A percentile compares a stretch with the other conserved stretches of the same genome.
These are phyloP conservation scores for Drosophila helvetica DNA, from an alignment of 2,888 invertebrate species.

Conservation along the genomic window DNA sequence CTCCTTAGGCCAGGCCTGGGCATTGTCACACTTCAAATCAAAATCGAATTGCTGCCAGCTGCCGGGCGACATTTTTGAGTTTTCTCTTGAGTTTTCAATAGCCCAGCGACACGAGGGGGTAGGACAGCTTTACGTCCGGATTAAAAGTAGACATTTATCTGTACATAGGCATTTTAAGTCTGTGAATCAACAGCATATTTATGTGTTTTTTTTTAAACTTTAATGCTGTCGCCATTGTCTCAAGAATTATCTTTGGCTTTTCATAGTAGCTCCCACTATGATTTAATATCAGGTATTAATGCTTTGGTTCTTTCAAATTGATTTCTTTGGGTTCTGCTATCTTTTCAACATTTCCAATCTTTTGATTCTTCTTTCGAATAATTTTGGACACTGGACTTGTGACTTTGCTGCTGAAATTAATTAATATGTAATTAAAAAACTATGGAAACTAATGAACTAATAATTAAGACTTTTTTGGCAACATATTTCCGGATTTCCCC, in stretches of 20 bases:
- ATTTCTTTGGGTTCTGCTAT: not conserved
- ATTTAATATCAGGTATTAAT: no score
- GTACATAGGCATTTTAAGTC: not conserved
- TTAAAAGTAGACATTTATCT: not conserved
- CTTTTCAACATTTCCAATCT: not conserved
- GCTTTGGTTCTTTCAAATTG: not conserved
- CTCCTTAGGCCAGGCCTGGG: slow-evolving; percentile 4
- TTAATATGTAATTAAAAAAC: not conserved
- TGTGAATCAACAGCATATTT: not conserved
- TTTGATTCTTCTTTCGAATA: not conserved
- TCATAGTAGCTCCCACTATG: not conserved
- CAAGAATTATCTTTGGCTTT: not conserved
- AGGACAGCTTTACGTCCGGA: not conserved
- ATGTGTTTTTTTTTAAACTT: not conserved
- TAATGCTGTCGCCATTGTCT: not conserved
- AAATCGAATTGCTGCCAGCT: slow-evolving; percentile 45
- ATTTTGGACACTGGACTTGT: not conserved
- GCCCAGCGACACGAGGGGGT: slow-evolving; percentile 2
- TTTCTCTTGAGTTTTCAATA: slow-evolving; percentile 16
- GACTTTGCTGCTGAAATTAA: not conserved
- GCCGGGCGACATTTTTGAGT: slow-evolving; percentile 9
- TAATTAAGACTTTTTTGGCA: no score
- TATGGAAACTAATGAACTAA: no score
- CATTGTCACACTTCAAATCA: slow-evolving; percentile 70
- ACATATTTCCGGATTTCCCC: no score